Percentiles rank a stretch among this genome's conserved stretches.
Evolutionary conservation across 2,888 invertebrate species (phyloP).

Genomic region (Scaptomyza reducta): DNA sequence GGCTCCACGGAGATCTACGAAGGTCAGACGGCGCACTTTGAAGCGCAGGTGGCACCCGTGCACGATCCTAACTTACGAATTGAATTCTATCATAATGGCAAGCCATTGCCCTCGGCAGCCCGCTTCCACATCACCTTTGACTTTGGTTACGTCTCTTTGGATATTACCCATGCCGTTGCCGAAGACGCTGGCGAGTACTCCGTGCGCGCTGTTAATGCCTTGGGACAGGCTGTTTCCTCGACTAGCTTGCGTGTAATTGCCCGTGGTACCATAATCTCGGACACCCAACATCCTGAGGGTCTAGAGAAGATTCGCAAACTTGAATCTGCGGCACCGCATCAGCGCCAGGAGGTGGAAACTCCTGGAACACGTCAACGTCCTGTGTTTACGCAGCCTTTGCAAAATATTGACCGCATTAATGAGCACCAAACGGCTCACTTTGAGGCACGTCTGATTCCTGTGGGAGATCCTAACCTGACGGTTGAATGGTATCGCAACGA

Average conservation of each 20-base stretch:
- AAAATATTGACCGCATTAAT: slow-evolving; percentile 93
- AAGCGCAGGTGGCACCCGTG: slow-evolving; percentile 95
- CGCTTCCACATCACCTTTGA: slow-evolving; percentile 98
- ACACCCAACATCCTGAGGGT: slow-evolving; percentile 97
- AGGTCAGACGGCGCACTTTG: slow-evolving; percentile 97
- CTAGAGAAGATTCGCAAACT: slow-evolving; percentile 95
- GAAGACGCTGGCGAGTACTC: slow-evolving; percentile 98
- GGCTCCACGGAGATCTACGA: slow-evolving; percentile 95
- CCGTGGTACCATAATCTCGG: slow-evolving; percentile 93
- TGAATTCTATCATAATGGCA: slow-evolving; percentile 96
- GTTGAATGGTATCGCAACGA: slow-evolving; percentile 98
- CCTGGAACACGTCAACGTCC: slow-evolving; percentile 95
- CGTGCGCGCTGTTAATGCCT: slow-evolving; percentile 94
- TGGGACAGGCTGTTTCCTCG: slow-evolving; percentile 94
- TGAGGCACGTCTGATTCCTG: slow-evolving; percentile 96
- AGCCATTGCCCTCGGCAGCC: slow-evolving; percentile 94
- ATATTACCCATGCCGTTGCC: slow-evolving; percentile 96
- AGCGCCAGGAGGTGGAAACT: slow-evolving; percentile 91
- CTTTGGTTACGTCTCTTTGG: slow-evolving; percentile 98
- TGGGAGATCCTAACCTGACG: slow-evolving; percentile 96
- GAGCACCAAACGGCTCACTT: slow-evolving; percentile 97
- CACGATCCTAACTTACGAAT: slow-evolving; percentile 95
- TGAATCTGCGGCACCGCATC: slow-evolving; percentile 92
- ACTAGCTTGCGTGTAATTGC: slow-evolving; percentile 93
- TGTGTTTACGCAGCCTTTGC: slow-evolving; percentile 96